These are phyloP conservation scores for Peromyscus californicus DNA, from an alignment of 2,113 vertebrate genomes.

Conservation along the genomic window DNA sequence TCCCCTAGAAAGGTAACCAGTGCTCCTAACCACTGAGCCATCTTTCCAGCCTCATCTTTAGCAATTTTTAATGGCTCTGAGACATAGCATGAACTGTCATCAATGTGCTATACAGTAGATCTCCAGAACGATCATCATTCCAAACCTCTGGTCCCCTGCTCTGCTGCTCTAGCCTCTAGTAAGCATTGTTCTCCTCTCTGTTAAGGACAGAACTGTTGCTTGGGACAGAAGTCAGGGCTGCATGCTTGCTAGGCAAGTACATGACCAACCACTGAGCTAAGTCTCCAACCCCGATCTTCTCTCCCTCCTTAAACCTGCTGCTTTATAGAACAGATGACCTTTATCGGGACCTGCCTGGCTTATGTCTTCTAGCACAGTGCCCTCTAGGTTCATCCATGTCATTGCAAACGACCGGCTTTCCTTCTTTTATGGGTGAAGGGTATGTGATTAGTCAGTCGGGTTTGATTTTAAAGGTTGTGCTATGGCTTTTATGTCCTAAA, in stretches of 20 bases:
- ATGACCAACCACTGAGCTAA: neutral
- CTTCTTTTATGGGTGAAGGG: neutral
- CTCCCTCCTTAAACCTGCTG: neutral
- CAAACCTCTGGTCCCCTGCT: neutral
- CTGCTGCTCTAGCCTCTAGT: neutral
- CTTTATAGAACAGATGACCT: neutral
- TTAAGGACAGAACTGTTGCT: no score
- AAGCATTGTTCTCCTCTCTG: neutral
- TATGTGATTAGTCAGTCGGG: neutral
- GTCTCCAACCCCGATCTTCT: neutral
- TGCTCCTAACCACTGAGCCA: neutral
- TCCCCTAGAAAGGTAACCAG: neutral
- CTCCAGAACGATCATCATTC: neutral
- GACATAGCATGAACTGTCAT: neutral
- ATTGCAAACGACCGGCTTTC: neutral
- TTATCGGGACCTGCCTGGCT: neutral
- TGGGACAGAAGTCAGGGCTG: neutral
- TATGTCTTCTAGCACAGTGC: neutral
- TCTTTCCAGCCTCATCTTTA: neutral
- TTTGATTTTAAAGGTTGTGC: slow-evolving; percentile 20
- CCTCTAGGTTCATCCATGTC: neutral
- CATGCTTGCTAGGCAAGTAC: neutral
- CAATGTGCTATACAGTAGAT: no score
- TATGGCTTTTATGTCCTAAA: neutral
- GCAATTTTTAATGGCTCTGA: neutral